Percentiles rank a stretch among this genome's conserved stretches.
Evolutionary conservation across 2,888 invertebrate genomes (phyloP).

Genomic region (Agrotis ipsilon): DNA sequence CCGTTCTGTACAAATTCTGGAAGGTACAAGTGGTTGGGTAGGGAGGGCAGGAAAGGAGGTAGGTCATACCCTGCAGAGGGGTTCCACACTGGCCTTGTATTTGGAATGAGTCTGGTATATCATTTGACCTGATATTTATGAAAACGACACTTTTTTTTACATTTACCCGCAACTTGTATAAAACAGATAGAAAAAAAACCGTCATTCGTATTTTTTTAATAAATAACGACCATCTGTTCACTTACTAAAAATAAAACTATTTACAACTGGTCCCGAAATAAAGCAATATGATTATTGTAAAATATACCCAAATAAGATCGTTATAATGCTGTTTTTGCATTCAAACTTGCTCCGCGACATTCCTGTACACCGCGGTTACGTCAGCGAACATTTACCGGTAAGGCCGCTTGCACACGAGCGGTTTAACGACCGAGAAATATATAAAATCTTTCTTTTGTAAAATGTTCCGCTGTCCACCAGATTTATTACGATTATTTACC

Average conservation of each 20-base stretch:
- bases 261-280: slow-evolving; percentile 8
- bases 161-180: too few species aligned
- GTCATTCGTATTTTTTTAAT: slow-evolving; percentile 23
- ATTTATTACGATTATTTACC: too few species aligned
- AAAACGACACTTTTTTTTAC: too few species aligned
- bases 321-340: slow-evolving; percentile 52
- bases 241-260: not conserved
- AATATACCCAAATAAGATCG: slow-evolving; percentile 18
- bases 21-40: too few species aligned
- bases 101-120: too few species aligned
- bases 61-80: too few species aligned
- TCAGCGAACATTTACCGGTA: slow-evolving; percentile 46
- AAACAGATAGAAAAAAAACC: not conserved
- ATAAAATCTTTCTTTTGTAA: too few species aligned
- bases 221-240: slow-evolving; percentile 46
- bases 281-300: slow-evolving; percentile 19
- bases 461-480: too few species aligned
- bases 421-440: slow-evolving; percentile 6
- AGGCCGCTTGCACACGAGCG: slow-evolving; percentile 41
- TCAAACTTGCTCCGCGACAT: slow-evolving; percentile 52
- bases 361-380: slow-evolving; percentile 52
- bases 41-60: too few species aligned
- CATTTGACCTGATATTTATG: too few species aligned
- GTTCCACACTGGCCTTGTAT: too few species aligned
- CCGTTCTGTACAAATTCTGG: too few species aligned